Percentiles rank a stretch among this genome's conserved stretches.
Conservation (phyloP, 1,140 invertebrate genomes). For the Diabrotica undecimpunctata region DNA sequence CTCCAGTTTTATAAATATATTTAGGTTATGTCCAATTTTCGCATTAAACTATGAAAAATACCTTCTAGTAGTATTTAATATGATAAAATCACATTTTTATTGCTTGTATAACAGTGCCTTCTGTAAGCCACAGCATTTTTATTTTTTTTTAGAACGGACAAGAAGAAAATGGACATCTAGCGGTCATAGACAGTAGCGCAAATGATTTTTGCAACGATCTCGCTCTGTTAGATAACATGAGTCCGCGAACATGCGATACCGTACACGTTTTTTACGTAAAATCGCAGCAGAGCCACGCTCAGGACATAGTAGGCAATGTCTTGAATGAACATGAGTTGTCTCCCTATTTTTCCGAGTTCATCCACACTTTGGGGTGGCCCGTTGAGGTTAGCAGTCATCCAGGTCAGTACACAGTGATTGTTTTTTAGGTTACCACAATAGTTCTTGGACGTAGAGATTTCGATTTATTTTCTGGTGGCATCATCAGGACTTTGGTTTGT, state of each 20-base stretch:
- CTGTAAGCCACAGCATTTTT: too few relatives aligned
- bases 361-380: slow-evolving; percentile 80
- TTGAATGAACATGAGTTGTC: slow-evolving; percentile 56
- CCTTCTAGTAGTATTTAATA: too few relatives aligned
- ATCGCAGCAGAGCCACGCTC: slow-evolving; percentile 70
- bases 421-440: background rate
- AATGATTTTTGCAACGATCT: slow-evolving; percentile 71
- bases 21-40: too few relatives aligned
- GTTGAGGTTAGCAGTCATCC: slow-evolving; percentile 78
- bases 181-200: slow-evolving; percentile 71
- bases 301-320: slow-evolving; percentile 79
- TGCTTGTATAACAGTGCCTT: too few relatives aligned
- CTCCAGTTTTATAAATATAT: too few relatives aligned
- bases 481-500: too few relatives aligned
- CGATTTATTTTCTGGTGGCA: too few relatives aligned
- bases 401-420: slow-evolving; percentile 45
- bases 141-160: slow-evolving; percentile 5
- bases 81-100: too few relatives aligned
- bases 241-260: slow-evolving; percentile 84
- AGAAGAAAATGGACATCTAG: slow-evolving; percentile 53
- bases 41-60: too few relatives aligned
- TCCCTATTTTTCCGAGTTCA: slow-evolving; percentile 73
- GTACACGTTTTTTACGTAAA: slow-evolving; percentile 94
- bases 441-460: background rate
- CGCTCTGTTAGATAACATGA: slow-evolving; percentile 74